Percentiles rank a stretch among this genome's conserved stretches.
Evolutionary conservation across 2,888 invertebrate genomes (phyloP).

Genomic region (Neoascia interrupta): DNA sequence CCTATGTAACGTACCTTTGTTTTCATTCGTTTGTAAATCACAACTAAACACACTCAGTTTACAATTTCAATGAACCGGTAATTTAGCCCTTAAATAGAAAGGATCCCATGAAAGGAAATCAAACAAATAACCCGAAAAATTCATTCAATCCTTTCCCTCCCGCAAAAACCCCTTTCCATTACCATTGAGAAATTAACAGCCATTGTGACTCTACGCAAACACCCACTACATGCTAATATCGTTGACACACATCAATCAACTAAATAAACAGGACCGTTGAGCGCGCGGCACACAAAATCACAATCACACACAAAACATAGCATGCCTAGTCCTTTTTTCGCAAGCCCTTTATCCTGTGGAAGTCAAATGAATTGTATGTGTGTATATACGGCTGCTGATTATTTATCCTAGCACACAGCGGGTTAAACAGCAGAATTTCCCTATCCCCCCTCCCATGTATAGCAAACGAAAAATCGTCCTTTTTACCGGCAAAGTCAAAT

Average conservation of each 20-base stretch:
- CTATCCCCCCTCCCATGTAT: no score
- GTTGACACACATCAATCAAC: slow-evolving; percentile 69
- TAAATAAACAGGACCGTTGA: slow-evolving; percentile 58
- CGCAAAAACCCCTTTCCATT: slow-evolving; percentile 6
- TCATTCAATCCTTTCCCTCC: slow-evolving; percentile 45
- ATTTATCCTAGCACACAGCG: slow-evolving; percentile 47
- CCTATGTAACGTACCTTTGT: no score
- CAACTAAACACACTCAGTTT: slow-evolving; percentile 22
- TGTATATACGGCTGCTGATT: slow-evolving; percentile 42
- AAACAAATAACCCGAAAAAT: slow-evolving; percentile 42
- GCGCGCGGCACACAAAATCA: slow-evolving; percentile 36
- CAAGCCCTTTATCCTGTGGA: slow-evolving; percentile 50
- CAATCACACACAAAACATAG: no score
- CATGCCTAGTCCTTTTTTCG: slow-evolving; percentile 42
- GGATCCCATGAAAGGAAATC: slow-evolving; percentile 26
- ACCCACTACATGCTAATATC: slow-evolving; percentile 62
- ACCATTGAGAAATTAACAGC: slow-evolving; percentile 57
- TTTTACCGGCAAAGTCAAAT: slow-evolving; percentile 46
- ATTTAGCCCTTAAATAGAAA: slow-evolving; percentile 17
- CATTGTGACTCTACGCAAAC: slow-evolving; percentile 56
- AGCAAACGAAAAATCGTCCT: slow-evolving; percentile 36
- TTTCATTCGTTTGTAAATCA: slow-evolving; percentile 12
- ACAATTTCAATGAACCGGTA: slow-evolving; percentile 24
- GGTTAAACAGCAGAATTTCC: slow-evolving; percentile 49
- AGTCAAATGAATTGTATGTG: slow-evolving; percentile 25